Percentiles rank a stretch among this genome's conserved stretches.
phyloP scores from a whole-genome alignment of 2,888 invertebrate genomes.

The Epinotia bilunana region DNA sequence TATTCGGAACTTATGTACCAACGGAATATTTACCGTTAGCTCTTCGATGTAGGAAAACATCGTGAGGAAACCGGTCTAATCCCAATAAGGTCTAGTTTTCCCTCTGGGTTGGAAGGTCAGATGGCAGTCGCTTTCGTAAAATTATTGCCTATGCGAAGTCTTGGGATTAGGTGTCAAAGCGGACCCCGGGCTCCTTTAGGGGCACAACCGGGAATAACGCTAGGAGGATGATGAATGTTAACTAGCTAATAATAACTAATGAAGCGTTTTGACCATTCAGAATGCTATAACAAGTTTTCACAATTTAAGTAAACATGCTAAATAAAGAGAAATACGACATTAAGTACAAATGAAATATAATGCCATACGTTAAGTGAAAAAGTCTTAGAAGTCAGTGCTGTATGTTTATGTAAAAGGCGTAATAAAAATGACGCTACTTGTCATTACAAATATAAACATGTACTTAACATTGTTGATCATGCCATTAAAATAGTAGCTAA shows the following conservation, averaged over 20 bases:
- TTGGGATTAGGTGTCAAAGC: no score
- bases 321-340: not conserved
- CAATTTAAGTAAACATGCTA: not conserved
- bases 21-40: no score
- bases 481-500: constrained; percentile 30
- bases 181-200: no score
- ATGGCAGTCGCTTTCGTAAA: no score
- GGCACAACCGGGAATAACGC: no score
- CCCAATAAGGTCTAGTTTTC: no score
- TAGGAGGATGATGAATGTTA: not conserved
- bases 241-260: not conserved
- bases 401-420: not conserved
- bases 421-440: constrained; percentile 21
- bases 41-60: no score
- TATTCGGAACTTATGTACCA: no score
- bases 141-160: no score
- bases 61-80: no score
- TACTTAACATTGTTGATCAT: constrained; percentile 34
- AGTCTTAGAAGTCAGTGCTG: not conserved
- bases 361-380: not conserved
- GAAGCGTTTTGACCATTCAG: not conserved
- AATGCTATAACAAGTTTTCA: not conserved
- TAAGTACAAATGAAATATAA: not conserved
- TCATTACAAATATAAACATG: constrained; percentile 34
- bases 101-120: no score